phyloP scores from a whole-genome alignment of 2,797 vertebrate genomes.

The Leucoraja ocellata region DNA sequence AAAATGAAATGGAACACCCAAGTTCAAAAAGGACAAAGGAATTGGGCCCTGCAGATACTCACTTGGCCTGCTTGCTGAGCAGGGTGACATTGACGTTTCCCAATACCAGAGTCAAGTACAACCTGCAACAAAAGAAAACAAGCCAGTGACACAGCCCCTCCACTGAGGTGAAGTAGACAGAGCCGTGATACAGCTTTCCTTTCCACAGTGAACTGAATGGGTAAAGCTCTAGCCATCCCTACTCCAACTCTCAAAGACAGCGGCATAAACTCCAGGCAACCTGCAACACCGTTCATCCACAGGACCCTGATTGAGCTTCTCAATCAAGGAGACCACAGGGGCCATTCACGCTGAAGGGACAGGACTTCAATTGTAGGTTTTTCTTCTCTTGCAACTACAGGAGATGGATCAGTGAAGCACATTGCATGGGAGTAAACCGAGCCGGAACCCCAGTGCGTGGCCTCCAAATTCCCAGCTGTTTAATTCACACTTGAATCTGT shows the following conservation, averaged over 20 bases:
- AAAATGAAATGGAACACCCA: neutral
- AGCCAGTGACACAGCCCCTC: neutral
- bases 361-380: neutral
- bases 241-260: no score
- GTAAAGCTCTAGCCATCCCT: neutral
- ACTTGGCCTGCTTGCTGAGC: conserved; percentile 83
- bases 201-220: neutral
- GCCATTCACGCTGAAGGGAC: neutral
- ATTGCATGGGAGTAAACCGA: neutral
- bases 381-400: neutral
- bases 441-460: neutral
- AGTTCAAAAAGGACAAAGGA: neutral
- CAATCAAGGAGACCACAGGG: no score
- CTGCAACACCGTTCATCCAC: neutral
- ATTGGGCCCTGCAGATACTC: conserved; percentile 39
- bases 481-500: neutral
- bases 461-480: neutral
- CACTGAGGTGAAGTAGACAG: neutral
- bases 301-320: neutral
- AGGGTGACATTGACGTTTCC: conserved; percentile 90
- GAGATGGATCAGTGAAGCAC: neutral
- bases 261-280: neutral
- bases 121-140: conserved; percentile 54
- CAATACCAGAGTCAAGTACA: conserved; percentile 87
- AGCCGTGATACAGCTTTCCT: neutral